These are phyloP conservation scores for Petrosia ficiformis DNA, from an alignment of 37 sponge, comb jelly and placozoan genomes.

Conservation along the genomic window DNA sequence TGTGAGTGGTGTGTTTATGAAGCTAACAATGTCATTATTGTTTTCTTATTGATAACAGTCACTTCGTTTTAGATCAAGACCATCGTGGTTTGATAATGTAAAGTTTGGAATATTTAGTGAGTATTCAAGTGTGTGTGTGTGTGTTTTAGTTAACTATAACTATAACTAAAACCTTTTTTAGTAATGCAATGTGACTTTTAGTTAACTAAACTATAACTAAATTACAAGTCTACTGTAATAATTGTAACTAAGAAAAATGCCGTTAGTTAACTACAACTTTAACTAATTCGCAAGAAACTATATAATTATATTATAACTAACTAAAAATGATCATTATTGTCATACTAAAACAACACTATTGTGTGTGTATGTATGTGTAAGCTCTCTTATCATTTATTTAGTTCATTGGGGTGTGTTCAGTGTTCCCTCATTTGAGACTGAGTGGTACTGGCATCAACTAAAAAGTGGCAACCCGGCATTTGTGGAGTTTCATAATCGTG, in stretches of 20 bases:
- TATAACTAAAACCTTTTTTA: too few species aligned
- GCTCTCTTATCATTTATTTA: constrained; percentile 3
- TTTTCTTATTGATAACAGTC: constrained; percentile 44
- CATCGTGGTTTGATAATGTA: constrained; percentile 72
- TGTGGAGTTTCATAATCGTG: constrained; percentile 68
- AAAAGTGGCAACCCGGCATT: constrained; percentile 33
- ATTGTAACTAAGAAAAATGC: too few species aligned
- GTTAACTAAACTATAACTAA: too few species aligned
- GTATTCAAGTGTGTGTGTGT: too few species aligned
- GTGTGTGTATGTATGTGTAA: not conserved
- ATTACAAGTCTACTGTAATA: too few species aligned
- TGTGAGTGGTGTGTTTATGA: constrained; percentile 9
- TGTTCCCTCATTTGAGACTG: constrained; percentile 60
- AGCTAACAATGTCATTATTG: not conserved
- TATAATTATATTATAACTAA: not conserved
- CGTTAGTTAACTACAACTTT: too few species aligned
- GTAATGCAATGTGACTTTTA: too few species aligned
- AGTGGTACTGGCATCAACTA: constrained; percentile 79
- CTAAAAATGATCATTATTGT: too few species aligned
- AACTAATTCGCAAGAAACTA: not conserved
- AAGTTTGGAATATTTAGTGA: constrained; percentile 54
- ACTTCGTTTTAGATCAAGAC: constrained; percentile 53
- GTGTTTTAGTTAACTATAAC: too few species aligned
- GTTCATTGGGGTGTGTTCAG: constrained; percentile 78
- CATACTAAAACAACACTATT: too few species aligned